These are phyloP conservation scores for Leucania comma DNA, from an alignment of 2,888 invertebrate genomes.

Conservation along the genomic window DNA sequence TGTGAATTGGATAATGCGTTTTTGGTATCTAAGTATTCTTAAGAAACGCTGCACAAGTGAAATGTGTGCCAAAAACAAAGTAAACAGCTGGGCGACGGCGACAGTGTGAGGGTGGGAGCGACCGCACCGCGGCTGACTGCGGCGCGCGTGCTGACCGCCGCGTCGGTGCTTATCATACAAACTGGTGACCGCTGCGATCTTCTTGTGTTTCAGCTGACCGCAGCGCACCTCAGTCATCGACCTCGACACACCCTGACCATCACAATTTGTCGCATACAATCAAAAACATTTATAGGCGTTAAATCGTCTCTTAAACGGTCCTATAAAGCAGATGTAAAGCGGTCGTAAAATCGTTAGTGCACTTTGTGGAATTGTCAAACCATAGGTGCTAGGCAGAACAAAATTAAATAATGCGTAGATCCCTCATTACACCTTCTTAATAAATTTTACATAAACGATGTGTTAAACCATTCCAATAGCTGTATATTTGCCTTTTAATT, in stretches of 20 bases:
- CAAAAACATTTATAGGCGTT: conserved; percentile 84
- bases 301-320: conserved; percentile 81
- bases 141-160: conserved; percentile 55
- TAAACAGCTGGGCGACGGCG: conserved; percentile 21
- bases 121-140: conserved; percentile 66
- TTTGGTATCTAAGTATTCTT: neutral
- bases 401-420: conserved; percentile 55
- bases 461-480: conserved; percentile 8
- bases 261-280: conserved; percentile 81
- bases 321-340: conserved; percentile 82
- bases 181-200: conserved; percentile 78
- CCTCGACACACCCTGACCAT: conserved; percentile 79
- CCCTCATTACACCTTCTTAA: conserved; percentile 39
- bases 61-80: conserved; percentile 38
- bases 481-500: conserved; percentile 32
- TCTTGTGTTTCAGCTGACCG: conserved; percentile 86
- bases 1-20: neutral
- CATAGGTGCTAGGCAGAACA: conserved; percentile 48
- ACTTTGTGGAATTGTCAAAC: conserved; percentile 78
- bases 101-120: conserved; percentile 23
- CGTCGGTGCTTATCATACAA: conserved; percentile 66
- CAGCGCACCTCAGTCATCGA: conserved; percentile 83
- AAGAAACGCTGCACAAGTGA: neutral
- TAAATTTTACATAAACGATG: conserved; percentile 34
- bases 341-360: conserved; percentile 81